Conservation (phyloP, 2,888 invertebrate genomes). For the Dione vanillae region DNA sequence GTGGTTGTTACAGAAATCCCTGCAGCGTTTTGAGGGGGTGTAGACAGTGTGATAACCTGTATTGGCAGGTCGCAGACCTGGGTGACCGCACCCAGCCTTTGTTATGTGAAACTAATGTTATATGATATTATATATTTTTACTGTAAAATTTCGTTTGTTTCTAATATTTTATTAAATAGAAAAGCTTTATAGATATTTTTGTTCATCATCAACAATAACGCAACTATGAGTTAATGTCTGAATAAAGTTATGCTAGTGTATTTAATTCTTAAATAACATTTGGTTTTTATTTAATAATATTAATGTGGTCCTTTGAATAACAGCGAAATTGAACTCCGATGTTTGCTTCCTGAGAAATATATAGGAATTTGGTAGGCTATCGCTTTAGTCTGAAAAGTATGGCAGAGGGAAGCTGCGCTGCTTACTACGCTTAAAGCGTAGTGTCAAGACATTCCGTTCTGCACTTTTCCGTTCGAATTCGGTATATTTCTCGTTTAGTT, state of each 20-base stretch:
- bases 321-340: too few relatives aligned
- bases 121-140: not conserved
- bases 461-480: too few relatives aligned
- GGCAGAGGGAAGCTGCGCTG: too few relatives aligned
- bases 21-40: conserved; percentile 70
- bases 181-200: not conserved
- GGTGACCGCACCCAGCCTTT: conserved; percentile 71
- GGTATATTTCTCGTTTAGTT: not conserved
- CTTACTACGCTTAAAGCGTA: too few relatives aligned
- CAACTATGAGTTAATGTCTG: not conserved
- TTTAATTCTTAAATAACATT: not conserved
- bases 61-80: conserved; percentile 81
- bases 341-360: too few relatives aligned
- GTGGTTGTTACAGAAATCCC: conserved; percentile 77
- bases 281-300: too few relatives aligned
- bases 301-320: too few relatives aligned
- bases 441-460: too few relatives aligned
- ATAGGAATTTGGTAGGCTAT: too few relatives aligned
- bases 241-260: not conserved
- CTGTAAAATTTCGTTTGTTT: not conserved
- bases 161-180: not conserved
- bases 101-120: conserved; percentile 2
- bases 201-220: not conserved
- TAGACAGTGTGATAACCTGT: conserved; percentile 77
- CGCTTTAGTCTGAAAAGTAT: too few relatives aligned